Percentiles rank a stretch among this genome's conserved stretches.
Conservation (phyloP, 2,888 invertebrate genomes). For the Caenorhabditis macrosperma region DNA sequence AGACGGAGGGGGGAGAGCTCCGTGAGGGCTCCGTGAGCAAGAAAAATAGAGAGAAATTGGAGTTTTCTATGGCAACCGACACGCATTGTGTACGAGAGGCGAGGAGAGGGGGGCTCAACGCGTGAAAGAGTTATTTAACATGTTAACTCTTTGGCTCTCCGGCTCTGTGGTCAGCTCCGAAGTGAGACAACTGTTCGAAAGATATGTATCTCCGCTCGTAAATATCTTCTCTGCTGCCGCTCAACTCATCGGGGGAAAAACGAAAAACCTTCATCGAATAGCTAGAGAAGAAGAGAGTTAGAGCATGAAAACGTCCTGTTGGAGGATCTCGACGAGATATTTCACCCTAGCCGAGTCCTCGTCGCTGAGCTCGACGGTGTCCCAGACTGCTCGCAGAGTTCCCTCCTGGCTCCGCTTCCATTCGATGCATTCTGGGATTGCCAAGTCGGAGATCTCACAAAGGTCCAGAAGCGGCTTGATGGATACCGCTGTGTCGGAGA, state of each 20-base stretch:
- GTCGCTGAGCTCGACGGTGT: constrained; percentile 41
- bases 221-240: background rate
- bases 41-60: no score
- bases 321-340: constrained; percentile 39
- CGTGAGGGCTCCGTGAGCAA: no score
- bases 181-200: background rate
- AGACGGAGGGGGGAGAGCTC: no score
- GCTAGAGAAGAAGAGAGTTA: background rate
- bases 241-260: background rate
- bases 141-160: no score
- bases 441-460: constrained; percentile 63
- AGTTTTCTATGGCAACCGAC: constrained; percentile 31
- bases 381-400: constrained; percentile 31
- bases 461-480: constrained; percentile 58
- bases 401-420: constrained; percentile 60
- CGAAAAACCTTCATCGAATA: background rate
- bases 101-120: background rate
- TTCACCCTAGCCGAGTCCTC: constrained; percentile 47
- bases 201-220: background rate
- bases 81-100: background rate
- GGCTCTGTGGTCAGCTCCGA: constrained; percentile 1
- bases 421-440: constrained; percentile 66
- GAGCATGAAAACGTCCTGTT: constrained; percentile 44
- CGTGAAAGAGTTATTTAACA: no score
- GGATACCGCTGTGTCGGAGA: constrained; percentile 54